phyloP scores from a whole-genome alignment of 1,140 invertebrate genomes.

The Drosophila sucinea region DNA sequence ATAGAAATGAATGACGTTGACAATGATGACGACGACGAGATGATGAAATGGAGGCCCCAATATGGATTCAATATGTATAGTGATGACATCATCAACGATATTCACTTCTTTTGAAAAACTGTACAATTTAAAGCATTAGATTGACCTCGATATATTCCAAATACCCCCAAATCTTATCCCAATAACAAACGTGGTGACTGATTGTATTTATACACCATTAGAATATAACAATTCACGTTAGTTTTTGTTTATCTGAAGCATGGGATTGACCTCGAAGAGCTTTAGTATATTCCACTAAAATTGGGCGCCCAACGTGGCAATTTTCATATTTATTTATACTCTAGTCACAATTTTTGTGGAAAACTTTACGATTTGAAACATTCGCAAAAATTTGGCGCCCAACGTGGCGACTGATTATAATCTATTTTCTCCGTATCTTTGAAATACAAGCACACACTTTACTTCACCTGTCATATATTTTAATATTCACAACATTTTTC shows the following conservation, averaged over 20 bases:
- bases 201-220: too few species aligned
- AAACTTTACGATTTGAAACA: too few species aligned
- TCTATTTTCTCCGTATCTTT: not conserved
- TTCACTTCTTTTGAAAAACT: not conserved
- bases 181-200: too few species aligned
- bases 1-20: constrained; percentile 56
- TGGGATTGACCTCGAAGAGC: too few species aligned
- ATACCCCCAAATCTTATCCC: not conserved
- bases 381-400: constrained; percentile 1
- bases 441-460: not conserved
- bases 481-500: not conserved
- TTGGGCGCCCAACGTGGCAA: not conserved
- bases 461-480: not conserved
- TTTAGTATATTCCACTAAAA: too few species aligned
- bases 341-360: too few species aligned
- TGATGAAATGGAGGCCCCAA: constrained; percentile 39
- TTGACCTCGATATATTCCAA: not conserved
- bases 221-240: too few species aligned
- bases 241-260: too few species aligned
- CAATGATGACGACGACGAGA: constrained; percentile 46
- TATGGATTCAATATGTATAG: constrained; percentile 2
- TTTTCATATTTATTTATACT: too few species aligned
- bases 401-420: not conserved
- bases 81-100: constrained; percentile 17
- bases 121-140: not conserved